Evolutionary conservation across 2,797 vertebrate genomes (phyloP).

Genomic region (Coregonus suidteri): DNA sequence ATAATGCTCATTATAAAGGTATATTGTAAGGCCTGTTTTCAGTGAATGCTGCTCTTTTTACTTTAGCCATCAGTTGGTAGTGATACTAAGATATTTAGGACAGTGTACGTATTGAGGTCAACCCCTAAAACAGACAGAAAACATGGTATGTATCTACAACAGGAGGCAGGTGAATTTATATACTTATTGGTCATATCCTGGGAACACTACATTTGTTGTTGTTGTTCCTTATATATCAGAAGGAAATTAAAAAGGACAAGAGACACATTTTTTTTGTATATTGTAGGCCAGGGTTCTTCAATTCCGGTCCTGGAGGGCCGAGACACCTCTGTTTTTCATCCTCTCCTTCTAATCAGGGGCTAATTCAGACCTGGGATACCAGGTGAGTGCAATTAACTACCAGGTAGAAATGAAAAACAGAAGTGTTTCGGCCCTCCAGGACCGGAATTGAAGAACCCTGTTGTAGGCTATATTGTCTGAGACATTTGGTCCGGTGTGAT

Average conservation of each 20-base stretch:
- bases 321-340: too few relatives aligned
- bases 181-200: not conserved
- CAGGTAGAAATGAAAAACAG: too few relatives aligned
- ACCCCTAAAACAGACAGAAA: not conserved
- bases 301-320: too few relatives aligned
- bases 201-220: not conserved
- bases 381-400: too few relatives aligned
- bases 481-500: constrained; percentile 16
- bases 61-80: not conserved
- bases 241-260: not conserved
- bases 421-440: too few relatives aligned
- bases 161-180: not conserved
- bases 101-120: not conserved
- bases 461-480: constrained; percentile 4
- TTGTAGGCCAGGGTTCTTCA: too few relatives aligned
- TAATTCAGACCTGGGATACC: too few relatives aligned
- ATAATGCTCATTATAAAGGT: constrained; percentile 78
- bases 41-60: constrained; percentile 60
- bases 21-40: constrained; percentile 71
- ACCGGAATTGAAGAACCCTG: too few relatives aligned
- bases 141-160: not conserved
- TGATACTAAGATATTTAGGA: not conserved
- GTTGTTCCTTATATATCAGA: not conserved
- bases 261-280: constrained; percentile 2
- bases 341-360: too few relatives aligned